Evolutionary conservation across 2,113 vertebrate genomes (phyloP), one percentile per base, ranked within the genome.

Genomic region (Spheniscus mendiculus): DNA sequence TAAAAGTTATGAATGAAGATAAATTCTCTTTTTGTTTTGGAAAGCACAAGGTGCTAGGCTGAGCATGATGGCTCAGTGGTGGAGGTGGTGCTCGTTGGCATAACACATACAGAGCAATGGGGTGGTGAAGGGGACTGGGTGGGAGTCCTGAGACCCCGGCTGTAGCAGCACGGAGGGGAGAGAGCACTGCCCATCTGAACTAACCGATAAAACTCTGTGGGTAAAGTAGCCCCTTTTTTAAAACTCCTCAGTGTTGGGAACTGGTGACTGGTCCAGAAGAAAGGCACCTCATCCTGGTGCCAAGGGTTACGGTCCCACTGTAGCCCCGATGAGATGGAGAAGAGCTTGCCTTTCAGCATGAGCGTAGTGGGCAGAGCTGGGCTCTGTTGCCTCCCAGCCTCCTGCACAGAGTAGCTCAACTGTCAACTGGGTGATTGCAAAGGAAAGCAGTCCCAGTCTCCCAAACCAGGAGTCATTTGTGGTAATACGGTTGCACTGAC

Each of bases 1-100:
- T 83, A 38, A 22, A 90, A 94, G 32, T 90, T 92, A 66, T 47
- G 53, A 90, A 93, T 88, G 82, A 95, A 91, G 86, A 73, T 34
- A n/a, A 17, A 12, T 78, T 77, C 3, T 59, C 16, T 23, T 79
- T 83, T 42, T 84, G 22, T 66, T 92, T 89, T 40, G 36, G 34
- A 79, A 88, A 69, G 42, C 59, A 36, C 25, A 26, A 30, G 29
- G 7, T 71, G 47, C 25, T 81, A 56, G 83, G 32, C 59, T 49
- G 61, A 72, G 21, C 12, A 15, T 0, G 1, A 8, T 50, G 18
- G 44, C 13, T 65, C 0, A 0, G 26, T 53, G 42, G 6, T 67
- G 90, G 63, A 66, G 56, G 20, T 55, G 26, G 19, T 66, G 22
- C 44, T 85, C 0, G 0, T 19, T 93, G 65, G 42, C n/a, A 23